These are phyloP conservation scores for Ommatoiulus sabulosus DNA, from an alignment of 2,888 invertebrate species.

Conservation along the genomic window DNA sequence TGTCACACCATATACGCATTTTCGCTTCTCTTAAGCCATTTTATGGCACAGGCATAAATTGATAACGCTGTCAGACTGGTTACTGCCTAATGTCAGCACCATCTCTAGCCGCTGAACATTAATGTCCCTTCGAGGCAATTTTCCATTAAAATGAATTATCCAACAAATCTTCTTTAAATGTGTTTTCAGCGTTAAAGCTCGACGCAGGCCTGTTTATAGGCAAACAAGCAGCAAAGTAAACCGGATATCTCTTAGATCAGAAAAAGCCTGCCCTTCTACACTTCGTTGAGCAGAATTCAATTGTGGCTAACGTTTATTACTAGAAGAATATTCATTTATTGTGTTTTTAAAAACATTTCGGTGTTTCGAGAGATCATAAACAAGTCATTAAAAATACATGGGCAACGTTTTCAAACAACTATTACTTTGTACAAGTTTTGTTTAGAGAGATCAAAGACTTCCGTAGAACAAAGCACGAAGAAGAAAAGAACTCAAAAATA, in stretches of 20 bases:
- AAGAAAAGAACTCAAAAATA: neutral
- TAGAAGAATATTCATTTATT: neutral
- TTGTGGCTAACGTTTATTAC: slow-evolving; percentile 35
- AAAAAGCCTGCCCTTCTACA: neutral
- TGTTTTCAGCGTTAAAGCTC: slow-evolving; percentile 24
- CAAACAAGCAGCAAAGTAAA: slow-evolving; percentile 13
- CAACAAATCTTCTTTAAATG: slow-evolving; percentile 41
- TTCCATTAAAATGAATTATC: slow-evolving; percentile 48
- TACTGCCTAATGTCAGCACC: slow-evolving; percentile 31
- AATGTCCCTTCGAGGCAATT: slow-evolving; percentile 37
- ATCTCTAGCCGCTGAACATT: slow-evolving; percentile 44
- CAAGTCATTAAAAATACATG: slow-evolving; percentile 1
- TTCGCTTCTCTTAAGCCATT: slow-evolving; percentile 18
- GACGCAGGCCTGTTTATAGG: neutral
- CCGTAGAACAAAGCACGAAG: neutral
- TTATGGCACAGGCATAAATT: slow-evolving; percentile 2
- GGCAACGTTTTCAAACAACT: neutral
- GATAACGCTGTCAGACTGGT: slow-evolving; percentile 22
- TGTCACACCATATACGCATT: neutral
- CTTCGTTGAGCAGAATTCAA: slow-evolving; percentile 10
- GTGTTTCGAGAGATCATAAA: slow-evolving; percentile 2
- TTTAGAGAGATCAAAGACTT: neutral
- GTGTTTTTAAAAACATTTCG: slow-evolving; percentile 1
- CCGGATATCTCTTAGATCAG: neutral
- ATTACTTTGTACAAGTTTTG: neutral